phyloP scores from a whole-genome alignment of 2,113 vertebrate species.

The Elanoides forficatus region DNA sequence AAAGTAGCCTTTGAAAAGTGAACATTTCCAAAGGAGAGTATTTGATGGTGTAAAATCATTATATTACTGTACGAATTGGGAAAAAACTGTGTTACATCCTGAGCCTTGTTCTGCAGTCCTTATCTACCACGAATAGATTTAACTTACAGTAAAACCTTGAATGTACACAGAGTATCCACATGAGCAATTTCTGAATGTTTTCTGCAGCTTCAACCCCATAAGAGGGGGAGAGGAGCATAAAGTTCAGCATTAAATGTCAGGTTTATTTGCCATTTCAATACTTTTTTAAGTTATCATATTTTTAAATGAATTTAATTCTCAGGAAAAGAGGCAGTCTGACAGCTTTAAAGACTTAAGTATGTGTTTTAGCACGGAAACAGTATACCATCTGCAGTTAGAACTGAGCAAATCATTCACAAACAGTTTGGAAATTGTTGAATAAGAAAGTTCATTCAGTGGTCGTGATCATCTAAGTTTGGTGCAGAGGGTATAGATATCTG shows the following conservation, averaged over 20 bases:
- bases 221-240: neutral
- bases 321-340: neutral
- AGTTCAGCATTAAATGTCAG: neutral
- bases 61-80: neutral
- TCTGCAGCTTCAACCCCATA: neutral
- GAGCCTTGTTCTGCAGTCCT: neutral
- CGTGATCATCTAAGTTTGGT: neutral
- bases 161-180: neutral
- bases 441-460: neutral
- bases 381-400: neutral
- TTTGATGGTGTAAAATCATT: neutral
- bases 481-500: neutral
- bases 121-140: neutral
- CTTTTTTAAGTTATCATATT: neutral
- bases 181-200: neutral
- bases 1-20: neutral
- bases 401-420: neutral
- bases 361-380: neutral
- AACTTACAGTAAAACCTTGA: neutral
- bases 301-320: neutral
- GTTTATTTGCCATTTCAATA: neutral
- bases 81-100: neutral
- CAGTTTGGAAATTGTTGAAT: neutral
- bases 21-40: neutral
- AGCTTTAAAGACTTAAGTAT: neutral